Percentiles rank a stretch among this genome's conserved stretches.
Conservation (phyloP, 1,140 invertebrate genomes). For the Sarcophaga bullata region DNA sequence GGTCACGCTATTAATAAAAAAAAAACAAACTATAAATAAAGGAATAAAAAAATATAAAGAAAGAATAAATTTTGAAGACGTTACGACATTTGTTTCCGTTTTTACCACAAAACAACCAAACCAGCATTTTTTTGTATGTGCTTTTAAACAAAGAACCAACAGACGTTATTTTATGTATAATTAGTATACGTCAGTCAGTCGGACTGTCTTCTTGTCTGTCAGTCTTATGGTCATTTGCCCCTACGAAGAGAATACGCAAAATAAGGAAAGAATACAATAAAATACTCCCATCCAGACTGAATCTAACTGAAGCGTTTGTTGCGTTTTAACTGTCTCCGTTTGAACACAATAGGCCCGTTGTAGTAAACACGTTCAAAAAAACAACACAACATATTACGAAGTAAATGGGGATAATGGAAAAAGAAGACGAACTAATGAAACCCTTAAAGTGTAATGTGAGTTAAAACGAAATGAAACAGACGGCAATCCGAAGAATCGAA, state of each 20-base stretch:
- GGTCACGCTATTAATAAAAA: too few species aligned
- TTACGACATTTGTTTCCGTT: conserved; percentile 36
- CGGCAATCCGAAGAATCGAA: not conserved
- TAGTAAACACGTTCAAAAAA: not conserved
- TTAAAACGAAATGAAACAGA: not conserved
- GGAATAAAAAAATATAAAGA: not conserved
- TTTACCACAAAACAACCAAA: conserved; percentile 1
- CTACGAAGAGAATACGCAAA: not conserved
- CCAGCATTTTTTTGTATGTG: not conserved
- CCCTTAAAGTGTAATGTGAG: conserved; percentile 28
- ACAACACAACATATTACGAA: not conserved
- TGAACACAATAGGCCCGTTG: not conserved
- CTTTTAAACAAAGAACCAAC: not conserved
- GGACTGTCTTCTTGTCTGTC: not conserved
- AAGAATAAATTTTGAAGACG: conserved; percentile 22
- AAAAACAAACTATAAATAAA: not conserved
- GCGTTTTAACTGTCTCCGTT: not conserved
- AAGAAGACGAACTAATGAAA: conserved; percentile 2
- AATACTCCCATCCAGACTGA: conserved; percentile 23
- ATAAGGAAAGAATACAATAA: not conserved
- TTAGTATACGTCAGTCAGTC: not conserved
- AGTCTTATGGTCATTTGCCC: conserved; percentile 31
- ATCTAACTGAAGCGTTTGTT: conserved; percentile 26
- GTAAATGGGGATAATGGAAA: not conserved
- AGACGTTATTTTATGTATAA: conserved; percentile 19